Percentiles rank a stretch among this genome's conserved stretches.
phyloP scores from a whole-genome alignment of 2,888 invertebrate species.

The Trichogramma dendrolimi region DNA sequence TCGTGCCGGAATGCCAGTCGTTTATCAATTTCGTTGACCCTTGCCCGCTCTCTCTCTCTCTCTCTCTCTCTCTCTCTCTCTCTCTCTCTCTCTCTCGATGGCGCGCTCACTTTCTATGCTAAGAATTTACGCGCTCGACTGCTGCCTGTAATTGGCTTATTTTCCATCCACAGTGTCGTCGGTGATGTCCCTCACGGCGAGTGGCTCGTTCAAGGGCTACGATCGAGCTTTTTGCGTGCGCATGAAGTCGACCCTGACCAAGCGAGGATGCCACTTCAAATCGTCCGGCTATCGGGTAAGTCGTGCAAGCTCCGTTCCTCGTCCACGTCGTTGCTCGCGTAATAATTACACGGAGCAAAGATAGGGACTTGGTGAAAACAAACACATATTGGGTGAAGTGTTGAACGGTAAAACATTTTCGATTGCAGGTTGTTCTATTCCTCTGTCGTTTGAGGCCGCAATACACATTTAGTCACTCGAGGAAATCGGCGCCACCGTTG shows the following conservation, averaged over 20 bases:
- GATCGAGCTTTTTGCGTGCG: conserved; percentile 91
- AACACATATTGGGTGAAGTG: background rate
- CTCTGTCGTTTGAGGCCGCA: conserved; percentile 88
- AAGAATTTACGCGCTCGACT: too few species aligned
- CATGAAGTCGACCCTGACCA: conserved; percentile 97
- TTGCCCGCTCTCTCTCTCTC: too few species aligned
- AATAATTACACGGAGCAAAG: too few species aligned
- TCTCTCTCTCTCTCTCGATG: too few species aligned
- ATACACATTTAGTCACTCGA: conserved; percentile 84
- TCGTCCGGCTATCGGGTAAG: conserved; percentile 93
- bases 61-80: too few species aligned
- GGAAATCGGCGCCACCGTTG: conserved; percentile 81
- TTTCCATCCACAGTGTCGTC: conserved; percentile 67
- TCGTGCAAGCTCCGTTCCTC: background rate
- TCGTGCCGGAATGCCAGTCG: too few species aligned
- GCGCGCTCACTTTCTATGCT: too few species aligned
- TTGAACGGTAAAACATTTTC: background rate
- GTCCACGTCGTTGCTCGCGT: background rate
- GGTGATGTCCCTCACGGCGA: conserved; percentile 73
- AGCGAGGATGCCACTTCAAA: conserved; percentile 94
- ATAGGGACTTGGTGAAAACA: background rate
- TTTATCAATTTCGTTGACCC: too few species aligned
- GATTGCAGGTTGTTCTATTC: conserved; percentile 81
- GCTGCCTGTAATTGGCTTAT: background rate
- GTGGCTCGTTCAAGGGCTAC: conserved; percentile 73